A percentile compares a stretch with the other conserved stretches of the same genome.
These are phyloP conservation scores for Eumacrocentrus americanus DNA, from an alignment of 2,888 invertebrate genomes.

Conservation along the genomic window DNA sequence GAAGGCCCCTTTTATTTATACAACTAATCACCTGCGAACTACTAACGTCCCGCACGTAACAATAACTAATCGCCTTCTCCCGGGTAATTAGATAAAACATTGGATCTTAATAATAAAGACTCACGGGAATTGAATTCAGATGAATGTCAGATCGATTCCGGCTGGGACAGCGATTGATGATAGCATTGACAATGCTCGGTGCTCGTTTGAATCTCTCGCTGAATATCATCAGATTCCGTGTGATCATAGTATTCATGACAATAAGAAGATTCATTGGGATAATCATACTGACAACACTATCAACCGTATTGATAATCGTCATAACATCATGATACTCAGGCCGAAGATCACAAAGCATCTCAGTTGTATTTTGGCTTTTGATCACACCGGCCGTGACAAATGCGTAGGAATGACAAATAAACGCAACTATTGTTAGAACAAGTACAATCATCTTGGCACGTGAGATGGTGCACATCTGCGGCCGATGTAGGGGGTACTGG, in stretches of 20 bases:
- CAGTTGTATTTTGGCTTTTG: constrained; percentile 46
- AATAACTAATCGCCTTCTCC: neutral
- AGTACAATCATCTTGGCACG: constrained; percentile 66
- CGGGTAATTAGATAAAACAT: neutral
- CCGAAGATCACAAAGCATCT: constrained; percentile 63
- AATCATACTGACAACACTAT: constrained; percentile 69
- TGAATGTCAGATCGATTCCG: constrained; percentile 60
- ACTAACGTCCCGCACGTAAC: too few species aligned
- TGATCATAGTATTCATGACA: constrained; percentile 71
- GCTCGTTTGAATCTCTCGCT: constrained; percentile 59
- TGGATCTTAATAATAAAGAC: constrained; percentile 27
- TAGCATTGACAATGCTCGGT: constrained; percentile 32
- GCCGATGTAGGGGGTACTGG: constrained; percentile 67
- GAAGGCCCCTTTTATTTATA: too few species aligned
- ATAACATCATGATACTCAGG: constrained; percentile 64
- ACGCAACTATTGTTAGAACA: constrained; percentile 60
- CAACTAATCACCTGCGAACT: too few species aligned
- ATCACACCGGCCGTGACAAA: constrained; percentile 62
- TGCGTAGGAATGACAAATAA: constrained; percentile 61
- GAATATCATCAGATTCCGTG: constrained; percentile 63
- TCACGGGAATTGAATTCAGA: constrained; percentile 61
- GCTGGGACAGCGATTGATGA: constrained; percentile 52
- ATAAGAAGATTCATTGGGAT: constrained; percentile 68
- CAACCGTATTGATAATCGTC: constrained; percentile 67
- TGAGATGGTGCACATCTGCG: constrained; percentile 68